A percentile compares a stretch with the other conserved stretches of the same genome.
These are phyloP conservation scores for Apostichopus californicus DNA, from an alignment of 35 echinoderm and acorn worm species.

Conservation along the genomic window DNA sequence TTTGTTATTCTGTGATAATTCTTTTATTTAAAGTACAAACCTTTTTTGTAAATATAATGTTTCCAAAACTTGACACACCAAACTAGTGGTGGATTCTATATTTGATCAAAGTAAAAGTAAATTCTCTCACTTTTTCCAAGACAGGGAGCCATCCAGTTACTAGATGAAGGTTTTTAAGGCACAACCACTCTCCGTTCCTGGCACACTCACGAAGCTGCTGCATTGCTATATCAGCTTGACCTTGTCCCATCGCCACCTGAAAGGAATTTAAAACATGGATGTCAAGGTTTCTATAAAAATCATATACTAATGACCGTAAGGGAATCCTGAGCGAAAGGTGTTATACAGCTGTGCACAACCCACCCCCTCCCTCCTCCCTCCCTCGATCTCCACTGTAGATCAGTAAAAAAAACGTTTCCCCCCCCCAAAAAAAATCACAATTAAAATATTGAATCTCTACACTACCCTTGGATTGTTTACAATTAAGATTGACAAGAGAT, in stretches of 20 bases:
- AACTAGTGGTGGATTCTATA: background rate
- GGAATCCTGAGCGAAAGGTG: no score
- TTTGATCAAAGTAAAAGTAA: background rate
- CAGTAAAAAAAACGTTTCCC: no score
- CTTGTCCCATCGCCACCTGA: slow-evolving; percentile 99
- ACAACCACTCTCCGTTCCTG: slow-evolving; percentile 96
- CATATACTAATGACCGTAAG: no score
- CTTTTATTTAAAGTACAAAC: no score
- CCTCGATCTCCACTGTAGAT: no score
- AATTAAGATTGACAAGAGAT: no score
- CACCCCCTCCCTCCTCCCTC: no score
- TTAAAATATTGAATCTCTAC: no score
- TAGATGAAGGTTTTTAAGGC: slow-evolving; percentile 96
- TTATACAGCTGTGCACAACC: no score
- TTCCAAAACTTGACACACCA: background rate
- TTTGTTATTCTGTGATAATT: no score
- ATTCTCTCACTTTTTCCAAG: slow-evolving; percentile 82
- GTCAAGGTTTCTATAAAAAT: background rate
- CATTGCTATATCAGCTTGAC: slow-evolving; percentile 97
- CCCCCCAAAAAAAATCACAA: no score
- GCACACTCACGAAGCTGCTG: slow-evolving; percentile 89
- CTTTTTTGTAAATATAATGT: background rate
- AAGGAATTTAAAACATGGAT: background rate
- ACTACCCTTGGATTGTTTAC: no score
- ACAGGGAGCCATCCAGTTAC: slow-evolving; percentile 94